A percentile compares a stretch with the other conserved stretches of the same genome.
phyloP scores from a whole-genome alignment of 2,113 vertebrate genomes.

The Calypte anna region DNA sequence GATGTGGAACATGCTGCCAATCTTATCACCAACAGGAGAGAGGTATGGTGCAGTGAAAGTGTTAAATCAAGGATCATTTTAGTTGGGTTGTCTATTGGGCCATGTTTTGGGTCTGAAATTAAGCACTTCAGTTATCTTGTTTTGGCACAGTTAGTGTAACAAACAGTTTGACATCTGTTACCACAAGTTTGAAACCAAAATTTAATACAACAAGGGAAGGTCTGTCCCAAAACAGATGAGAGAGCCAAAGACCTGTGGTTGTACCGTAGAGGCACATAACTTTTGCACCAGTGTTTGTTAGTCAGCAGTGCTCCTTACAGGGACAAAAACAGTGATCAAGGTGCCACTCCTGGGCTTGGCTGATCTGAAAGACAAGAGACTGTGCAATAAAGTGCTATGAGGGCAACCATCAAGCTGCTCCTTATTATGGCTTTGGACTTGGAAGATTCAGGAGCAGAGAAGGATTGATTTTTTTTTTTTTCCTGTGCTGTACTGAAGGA shows the following conservation, averaged over 20 bases:
- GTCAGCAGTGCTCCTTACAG: not conserved
- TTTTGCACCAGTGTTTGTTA: not conserved
- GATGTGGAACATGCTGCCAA: conserved; percentile 83
- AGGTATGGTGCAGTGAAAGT: conserved; percentile 74
- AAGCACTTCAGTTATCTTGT: not conserved
- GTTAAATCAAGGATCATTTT: not conserved
- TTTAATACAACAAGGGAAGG: not conserved
- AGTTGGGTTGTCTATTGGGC: not conserved
- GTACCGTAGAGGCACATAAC: not conserved
- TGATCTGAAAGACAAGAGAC: not conserved
- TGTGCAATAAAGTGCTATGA: not conserved
- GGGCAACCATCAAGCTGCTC: not conserved
- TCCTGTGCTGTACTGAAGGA: not conserved
- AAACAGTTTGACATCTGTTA: not conserved
- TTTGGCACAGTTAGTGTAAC: not conserved
- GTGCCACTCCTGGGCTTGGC: not conserved
- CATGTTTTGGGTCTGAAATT: not conserved
- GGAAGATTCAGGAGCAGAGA: not conserved
- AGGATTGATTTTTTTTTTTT: not conserved
- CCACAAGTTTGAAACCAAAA: not conserved
- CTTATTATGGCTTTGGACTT: not conserved
- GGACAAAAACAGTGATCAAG: not conserved
- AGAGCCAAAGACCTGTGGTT: not conserved
- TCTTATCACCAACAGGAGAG: conserved; percentile 85
- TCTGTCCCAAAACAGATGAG: not conserved